Percentiles rank a stretch among this genome's conserved stretches.
Conservation (phyloP, 2,797 vertebrate genomes). For the Otolemur crassicaudatus region DNA sequence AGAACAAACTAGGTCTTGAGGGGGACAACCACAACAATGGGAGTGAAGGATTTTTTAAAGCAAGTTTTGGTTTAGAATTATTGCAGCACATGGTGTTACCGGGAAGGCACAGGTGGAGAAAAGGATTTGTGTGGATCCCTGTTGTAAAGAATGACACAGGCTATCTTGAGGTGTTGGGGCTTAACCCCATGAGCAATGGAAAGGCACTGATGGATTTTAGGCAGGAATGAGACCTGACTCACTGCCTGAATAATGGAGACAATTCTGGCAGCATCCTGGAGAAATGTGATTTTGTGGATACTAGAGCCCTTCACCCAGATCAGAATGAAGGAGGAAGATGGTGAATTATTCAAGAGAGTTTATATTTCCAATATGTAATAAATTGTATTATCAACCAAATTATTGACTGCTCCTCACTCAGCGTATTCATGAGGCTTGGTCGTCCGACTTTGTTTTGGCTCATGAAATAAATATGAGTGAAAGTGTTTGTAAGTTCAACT, state of each 20-base stretch:
- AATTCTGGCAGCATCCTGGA: neutral
- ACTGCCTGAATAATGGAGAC: neutral
- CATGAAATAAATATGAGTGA: neutral
- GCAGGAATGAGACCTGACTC: neutral
- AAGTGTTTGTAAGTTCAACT: neutral
- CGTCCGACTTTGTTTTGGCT: neutral
- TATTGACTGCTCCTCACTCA: neutral
- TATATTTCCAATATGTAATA: neutral
- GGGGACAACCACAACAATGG: neutral
- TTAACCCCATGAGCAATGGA: neutral
- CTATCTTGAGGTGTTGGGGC: neutral
- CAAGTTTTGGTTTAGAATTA: neutral
- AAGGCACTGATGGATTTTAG: neutral
- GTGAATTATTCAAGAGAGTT: neutral
- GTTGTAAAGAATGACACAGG: neutral
- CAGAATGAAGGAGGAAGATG: neutral
- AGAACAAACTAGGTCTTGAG: neutral
- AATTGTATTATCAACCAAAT: neutral
- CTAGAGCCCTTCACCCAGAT: neutral
- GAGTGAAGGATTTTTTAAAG: neutral
- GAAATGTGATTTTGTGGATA: neutral
- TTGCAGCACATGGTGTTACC: neutral
- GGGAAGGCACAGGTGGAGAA: neutral
- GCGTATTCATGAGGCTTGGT: neutral
- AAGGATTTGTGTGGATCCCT: neutral